Evolutionary conservation across 2,113 vertebrate genomes (phyloP), one percentile per base, ranked within the genome.

Genomic region (Manacus vitellinus): DNA sequence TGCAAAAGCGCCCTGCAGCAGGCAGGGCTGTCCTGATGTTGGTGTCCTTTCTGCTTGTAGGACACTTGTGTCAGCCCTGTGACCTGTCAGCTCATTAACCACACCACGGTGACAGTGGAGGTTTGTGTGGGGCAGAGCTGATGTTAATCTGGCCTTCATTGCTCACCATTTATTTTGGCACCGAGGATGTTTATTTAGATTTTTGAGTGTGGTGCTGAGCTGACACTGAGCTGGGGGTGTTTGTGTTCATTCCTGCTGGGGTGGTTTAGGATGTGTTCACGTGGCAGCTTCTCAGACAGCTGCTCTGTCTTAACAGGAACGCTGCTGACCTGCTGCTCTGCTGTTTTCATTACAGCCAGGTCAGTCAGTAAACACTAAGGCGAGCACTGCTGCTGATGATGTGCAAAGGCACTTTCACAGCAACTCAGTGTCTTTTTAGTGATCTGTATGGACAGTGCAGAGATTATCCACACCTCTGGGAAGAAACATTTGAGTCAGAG

Each of bases 11-110:
- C 37, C 20, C 52, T 37, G 39, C 52, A 21, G 72, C 51, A 33
- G 49, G 20, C 33, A 35, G 54, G 27, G 21, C 17, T 76, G 7
- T 35, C 68, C 39, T 0, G 0, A 0, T 18, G 33, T 27, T 47
- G 65, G 33, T 72, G 73, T 54, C 54, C 75, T 31, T 22, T 79
- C 67, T 67, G 79, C 16, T 0, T 2, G 30, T 23, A 73, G 37
- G 58, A 52, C 49, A 4, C 52, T 35, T 6, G 5, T 68, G 41
- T 41, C 44, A 44, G 49, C 11, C 44, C 79, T 14, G 2, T 24
- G 37, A 87, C 73, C 74, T 85, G 5, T 47, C 79, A 46, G 41
- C 65, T 68, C 37, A 46, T 92, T 39, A 59, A 24, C 30, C 25
- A 1, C 33, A 22, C 44, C 19, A 5, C 13, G 23, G 62, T 47